Evolutionary conservation across 1,140 invertebrate genomes (phyloP).

Genomic region (Druon quercuslanigerum): DNA sequence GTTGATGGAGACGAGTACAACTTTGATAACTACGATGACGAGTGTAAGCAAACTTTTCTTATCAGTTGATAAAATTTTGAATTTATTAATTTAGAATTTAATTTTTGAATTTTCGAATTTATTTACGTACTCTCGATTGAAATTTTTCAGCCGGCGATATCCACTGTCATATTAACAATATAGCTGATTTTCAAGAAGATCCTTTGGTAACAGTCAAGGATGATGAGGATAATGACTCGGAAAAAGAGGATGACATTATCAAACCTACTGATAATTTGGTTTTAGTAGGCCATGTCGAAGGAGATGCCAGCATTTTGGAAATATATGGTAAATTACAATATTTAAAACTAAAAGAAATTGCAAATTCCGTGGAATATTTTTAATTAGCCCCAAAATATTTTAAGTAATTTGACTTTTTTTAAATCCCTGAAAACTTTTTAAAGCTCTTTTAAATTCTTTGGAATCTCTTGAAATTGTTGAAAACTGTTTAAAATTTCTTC

Average conservation of each 20-base stretch:
- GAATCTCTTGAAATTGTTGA: too few species aligned
- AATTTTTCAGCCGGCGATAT: constrained; percentile 67
- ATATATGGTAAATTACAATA: constrained; percentile 81
- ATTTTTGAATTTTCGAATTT: too few species aligned
- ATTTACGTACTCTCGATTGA: constrained; percentile 34
- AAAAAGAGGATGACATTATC: constrained; percentile 93
- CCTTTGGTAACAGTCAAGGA: constrained; percentile 76
- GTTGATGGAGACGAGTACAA: constrained; percentile 84
- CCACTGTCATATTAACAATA: constrained; percentile 70
- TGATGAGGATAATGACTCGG: constrained; percentile 84
- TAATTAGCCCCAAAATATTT: too few species aligned
- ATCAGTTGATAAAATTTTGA: neutral
- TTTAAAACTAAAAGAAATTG: neutral
- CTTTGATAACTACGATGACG: constrained; percentile 85
- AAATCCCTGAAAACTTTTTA: too few species aligned
- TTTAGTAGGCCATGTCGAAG: constrained; percentile 89
- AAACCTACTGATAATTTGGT: constrained; percentile 94
- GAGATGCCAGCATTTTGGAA: constrained; percentile 90
- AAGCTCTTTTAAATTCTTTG: too few species aligned
- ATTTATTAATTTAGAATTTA: too few species aligned
- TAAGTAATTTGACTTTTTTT: too few species aligned
- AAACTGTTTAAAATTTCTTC: too few species aligned
- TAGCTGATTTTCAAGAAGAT: constrained; percentile 78
- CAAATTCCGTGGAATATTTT: neutral
- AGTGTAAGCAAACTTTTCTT: constrained; percentile 73